Evolutionary conservation across 2,797 vertebrate species (phyloP).

Genomic region (Todus mexicanus): DNA sequence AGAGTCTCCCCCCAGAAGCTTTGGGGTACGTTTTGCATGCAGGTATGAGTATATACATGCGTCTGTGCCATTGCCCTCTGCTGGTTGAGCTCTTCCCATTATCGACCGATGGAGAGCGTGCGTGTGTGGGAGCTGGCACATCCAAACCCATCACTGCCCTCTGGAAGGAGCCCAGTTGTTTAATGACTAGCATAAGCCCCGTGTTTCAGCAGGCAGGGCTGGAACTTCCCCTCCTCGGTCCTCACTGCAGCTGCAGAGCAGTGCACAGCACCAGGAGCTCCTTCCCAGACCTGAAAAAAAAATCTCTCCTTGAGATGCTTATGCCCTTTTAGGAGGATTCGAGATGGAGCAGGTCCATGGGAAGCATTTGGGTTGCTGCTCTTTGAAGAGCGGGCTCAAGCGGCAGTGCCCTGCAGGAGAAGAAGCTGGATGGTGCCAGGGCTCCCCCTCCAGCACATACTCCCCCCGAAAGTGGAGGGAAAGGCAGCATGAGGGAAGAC

Average conservation of each 20-base stretch:
- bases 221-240: not conserved
- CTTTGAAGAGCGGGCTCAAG: not conserved
- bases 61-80: constrained; percentile 29
- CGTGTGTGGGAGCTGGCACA: constrained; percentile 5
- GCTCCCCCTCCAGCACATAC: not conserved
- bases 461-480: not conserved
- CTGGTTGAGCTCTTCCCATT: constrained; percentile 3
- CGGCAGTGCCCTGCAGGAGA: rapidly evolving
- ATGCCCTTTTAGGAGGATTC: not conserved
- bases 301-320: constrained; percentile 11
- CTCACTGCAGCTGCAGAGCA: not conserved
- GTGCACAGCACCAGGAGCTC: not conserved
- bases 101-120: not conserved
- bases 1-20: not conserved
- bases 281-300: not conserved
- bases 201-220: not conserved
- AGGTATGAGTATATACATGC: not conserved
- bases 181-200: not conserved
- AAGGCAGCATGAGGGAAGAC: not conserved
- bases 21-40: not conserved
- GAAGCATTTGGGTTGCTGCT: constrained; percentile 28
- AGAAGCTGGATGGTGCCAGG: not conserved
- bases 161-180: constrained; percentile 34
- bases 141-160: not conserved
- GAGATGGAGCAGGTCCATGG: not conserved